Evolutionary conservation across 2,113 vertebrate species (phyloP).

Genomic region (Hyperopisus bebe): DNA sequence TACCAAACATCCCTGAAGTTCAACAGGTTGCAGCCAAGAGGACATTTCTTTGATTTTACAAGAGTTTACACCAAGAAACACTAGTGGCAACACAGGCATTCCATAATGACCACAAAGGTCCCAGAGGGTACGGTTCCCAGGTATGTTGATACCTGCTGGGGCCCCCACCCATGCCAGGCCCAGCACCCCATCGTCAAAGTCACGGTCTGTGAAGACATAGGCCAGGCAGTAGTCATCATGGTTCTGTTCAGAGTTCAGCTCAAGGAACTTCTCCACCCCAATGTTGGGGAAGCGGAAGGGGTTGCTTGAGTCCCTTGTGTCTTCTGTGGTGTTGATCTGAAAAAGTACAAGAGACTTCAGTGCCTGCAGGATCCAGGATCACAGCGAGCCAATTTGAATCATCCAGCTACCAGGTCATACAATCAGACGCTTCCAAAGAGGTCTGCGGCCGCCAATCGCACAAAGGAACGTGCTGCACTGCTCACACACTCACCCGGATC

Average conservation of each 20-base stretch:
- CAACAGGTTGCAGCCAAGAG: not conserved
- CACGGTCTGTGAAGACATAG: slow-evolving; percentile 96
- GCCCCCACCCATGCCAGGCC: slow-evolving; percentile 97
- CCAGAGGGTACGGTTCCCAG: not conserved
- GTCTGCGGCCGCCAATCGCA: not conserved
- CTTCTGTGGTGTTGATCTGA: slow-evolving; percentile 88
- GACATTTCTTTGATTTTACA: not conserved
- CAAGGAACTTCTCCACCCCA: slow-evolving; percentile 96
- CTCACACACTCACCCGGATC: slow-evolving; percentile 72
- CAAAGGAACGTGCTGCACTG: not conserved
- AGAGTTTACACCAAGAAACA: not conserved
- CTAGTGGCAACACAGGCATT: no score
- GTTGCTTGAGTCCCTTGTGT: slow-evolving; percentile 82
- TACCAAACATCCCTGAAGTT: not conserved
- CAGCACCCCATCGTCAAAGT: slow-evolving; percentile 95
- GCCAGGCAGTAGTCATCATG: slow-evolving; percentile 97
- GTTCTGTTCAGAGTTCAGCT: slow-evolving; percentile 97
- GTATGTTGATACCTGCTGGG: slow-evolving; percentile 76
- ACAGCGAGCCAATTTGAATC: not conserved
- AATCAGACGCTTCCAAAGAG: not conserved
- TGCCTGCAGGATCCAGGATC: not conserved
- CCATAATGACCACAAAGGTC: not conserved
- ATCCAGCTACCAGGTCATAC: not conserved
- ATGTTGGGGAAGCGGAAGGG: slow-evolving; percentile 97
- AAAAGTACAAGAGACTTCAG: slow-evolving; percentile 37